Evolutionary conservation across 2,888 invertebrate species (phyloP).

Genomic region (Cosmia pyralina): DNA sequence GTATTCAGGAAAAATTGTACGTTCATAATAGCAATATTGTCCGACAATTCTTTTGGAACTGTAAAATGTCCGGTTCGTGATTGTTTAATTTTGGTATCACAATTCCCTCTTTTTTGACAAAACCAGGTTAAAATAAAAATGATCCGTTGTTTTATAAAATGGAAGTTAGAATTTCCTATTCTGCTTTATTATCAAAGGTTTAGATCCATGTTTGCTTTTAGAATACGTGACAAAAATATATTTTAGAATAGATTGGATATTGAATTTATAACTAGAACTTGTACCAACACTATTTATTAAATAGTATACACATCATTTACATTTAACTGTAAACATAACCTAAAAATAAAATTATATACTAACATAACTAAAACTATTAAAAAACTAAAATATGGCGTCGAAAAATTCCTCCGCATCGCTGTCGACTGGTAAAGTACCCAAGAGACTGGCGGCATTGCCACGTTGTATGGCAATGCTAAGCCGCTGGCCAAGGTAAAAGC

Average conservation of each 20-base stretch:
- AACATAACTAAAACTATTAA: too few relatives aligned
- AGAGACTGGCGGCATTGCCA: too few relatives aligned
- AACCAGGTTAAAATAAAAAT: slow-evolving; percentile 32
- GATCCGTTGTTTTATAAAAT: slow-evolving; percentile 36
- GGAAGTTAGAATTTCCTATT: slow-evolving; percentile 45
- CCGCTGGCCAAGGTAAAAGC: too few relatives aligned
- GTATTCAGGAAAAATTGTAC: slow-evolving; percentile 59
- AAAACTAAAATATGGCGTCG: too few relatives aligned
- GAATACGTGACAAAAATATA: slow-evolving; percentile 42
- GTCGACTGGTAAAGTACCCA: too few relatives aligned
- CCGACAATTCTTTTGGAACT: slow-evolving; percentile 62
- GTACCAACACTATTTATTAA: neutral
- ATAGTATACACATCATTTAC: neutral
- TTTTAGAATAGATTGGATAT: slow-evolving; percentile 37
- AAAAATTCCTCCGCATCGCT: too few relatives aligned
- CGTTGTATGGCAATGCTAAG: too few relatives aligned
- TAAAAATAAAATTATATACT: too few relatives aligned
- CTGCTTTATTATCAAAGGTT: slow-evolving; percentile 40
- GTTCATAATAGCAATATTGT: slow-evolving; percentile 63
- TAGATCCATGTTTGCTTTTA: slow-evolving; percentile 51
- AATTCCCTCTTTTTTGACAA: slow-evolving; percentile 39
- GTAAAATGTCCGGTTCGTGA: slow-evolving; percentile 53
- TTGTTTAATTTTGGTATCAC: slow-evolving; percentile 57
- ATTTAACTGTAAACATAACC: too few relatives aligned
- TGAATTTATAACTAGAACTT: slow-evolving; percentile 37